These are phyloP conservation scores for Serilophus lunatus DNA, from an alignment of 2,113 vertebrate species.

Conservation along the genomic window DNA sequence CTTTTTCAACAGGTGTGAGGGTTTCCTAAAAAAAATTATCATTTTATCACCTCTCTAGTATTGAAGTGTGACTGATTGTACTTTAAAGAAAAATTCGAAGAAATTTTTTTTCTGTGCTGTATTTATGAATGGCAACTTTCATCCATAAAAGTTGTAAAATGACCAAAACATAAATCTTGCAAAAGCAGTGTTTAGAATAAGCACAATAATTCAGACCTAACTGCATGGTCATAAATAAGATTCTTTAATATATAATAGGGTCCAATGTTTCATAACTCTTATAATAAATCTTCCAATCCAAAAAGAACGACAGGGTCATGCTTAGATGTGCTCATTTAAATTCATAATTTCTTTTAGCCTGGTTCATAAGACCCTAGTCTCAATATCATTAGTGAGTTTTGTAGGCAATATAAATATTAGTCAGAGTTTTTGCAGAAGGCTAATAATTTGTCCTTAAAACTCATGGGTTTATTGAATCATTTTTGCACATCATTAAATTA, in stretches of 20 bases:
- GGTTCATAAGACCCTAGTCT: neutral
- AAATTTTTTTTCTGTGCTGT: neutral
- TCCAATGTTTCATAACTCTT: conserved; percentile 5
- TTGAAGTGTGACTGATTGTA: conserved; percentile 1
- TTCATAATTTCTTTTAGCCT: conserved; percentile 25
- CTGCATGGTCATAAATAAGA: conserved; percentile 6
- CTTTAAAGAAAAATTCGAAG: neutral
- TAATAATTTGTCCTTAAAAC: conserved; percentile 12
- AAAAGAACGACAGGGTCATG: neutral
- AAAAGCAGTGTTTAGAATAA: conserved; percentile 20
- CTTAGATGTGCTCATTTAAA: neutral
- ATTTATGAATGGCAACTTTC: neutral
- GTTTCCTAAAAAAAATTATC: neutral
- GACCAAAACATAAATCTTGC: neutral
- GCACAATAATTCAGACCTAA: conserved; percentile 20
- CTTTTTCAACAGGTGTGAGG: neutral
- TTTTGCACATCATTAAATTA: conserved; percentile 1
- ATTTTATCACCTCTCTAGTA: neutral
- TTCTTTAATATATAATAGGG: neutral
- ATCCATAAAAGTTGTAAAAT: neutral
- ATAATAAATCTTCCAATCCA: conserved; percentile 38
- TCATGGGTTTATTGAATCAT: neutral
- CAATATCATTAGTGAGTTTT: neutral
- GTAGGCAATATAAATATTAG: neutral
- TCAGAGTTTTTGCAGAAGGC: neutral